Evolutionary conservation across 2,113 vertebrate species (phyloP).

Genomic region (Ptilonorhynchus violaceus): DNA sequence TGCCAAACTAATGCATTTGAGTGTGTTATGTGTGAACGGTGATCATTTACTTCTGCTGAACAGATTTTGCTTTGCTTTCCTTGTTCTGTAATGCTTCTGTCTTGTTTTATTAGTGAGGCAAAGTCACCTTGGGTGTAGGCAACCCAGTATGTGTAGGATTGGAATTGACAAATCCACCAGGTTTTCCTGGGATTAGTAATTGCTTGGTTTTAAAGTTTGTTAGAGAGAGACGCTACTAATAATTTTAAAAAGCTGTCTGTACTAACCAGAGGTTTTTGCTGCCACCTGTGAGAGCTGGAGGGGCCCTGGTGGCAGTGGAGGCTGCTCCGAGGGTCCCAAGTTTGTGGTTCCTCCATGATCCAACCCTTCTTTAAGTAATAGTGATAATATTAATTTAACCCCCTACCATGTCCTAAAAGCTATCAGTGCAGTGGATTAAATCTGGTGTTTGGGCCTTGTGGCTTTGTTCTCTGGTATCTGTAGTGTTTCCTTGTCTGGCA

Average conservation of each 20-base stretch:
- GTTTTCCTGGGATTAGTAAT: background rate
- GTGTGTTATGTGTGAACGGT: background rate
- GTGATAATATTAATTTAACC: background rate
- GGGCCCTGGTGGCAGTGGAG: background rate
- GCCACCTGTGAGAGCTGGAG: background rate
- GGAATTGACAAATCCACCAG: background rate
- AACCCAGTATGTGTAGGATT: background rate
- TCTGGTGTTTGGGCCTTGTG: background rate
- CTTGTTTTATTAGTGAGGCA: background rate
- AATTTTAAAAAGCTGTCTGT: background rate
- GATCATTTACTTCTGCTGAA: background rate
- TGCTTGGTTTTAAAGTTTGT: background rate
- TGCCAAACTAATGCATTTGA: background rate
- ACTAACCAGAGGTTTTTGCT: background rate
- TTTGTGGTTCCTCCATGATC: background rate
- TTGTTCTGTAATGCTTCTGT: background rate
- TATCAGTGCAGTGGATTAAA: background rate
- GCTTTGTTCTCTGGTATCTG: background rate
- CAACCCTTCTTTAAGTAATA: background rate
- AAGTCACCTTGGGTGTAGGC: background rate
- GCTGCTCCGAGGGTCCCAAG: background rate
- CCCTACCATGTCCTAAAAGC: background rate
- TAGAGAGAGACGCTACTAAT: background rate
- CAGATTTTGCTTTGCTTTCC: background rate
- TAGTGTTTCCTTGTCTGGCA: background rate